A percentile compares a stretch with the other conserved stretches of the same genome.
Evolutionary conservation across 2,113 vertebrate genomes (phyloP).

Genomic region (Macaca fascicularis): T2T-MFA8v1.1 NC_088384.1:107901501-107902000

Average conservation of each 20-base stretch:
- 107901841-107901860: constrained; percentile 58
- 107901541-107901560: neutral
- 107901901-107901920: constrained; percentile 67
- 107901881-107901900: constrained; percentile 44
- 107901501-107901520: neutral
- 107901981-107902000: constrained; percentile 43
- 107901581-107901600: neutral
- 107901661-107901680: neutral
- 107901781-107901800: constrained; percentile 51
- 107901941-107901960: constrained; percentile 73
- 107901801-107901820: constrained; percentile 42
- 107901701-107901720: neutral
- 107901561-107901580: neutral
- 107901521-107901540: neutral
- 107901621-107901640: neutral
- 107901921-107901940: constrained; percentile 52
- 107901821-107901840: neutral
- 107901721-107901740: neutral
- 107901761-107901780: neutral
- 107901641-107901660: neutral
- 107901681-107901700: neutral
- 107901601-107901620: neutral
- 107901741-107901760: constrained; percentile 15
- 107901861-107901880: constrained; percentile 76
- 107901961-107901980: constrained; percentile 49